Conservation (phyloP, 2,113 vertebrate species). For the Murina feae region DNA sequence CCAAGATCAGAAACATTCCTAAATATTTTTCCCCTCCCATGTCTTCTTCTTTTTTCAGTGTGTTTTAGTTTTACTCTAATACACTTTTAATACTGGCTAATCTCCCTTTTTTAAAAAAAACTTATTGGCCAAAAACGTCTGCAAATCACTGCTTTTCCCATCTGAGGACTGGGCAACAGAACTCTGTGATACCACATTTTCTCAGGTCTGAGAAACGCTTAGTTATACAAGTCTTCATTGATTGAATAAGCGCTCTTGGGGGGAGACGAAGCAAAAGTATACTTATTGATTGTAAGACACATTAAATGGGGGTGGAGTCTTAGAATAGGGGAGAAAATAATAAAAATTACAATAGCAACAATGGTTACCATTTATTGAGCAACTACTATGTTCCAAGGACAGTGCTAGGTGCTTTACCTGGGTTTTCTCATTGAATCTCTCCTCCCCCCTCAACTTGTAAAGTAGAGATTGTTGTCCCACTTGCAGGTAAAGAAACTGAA, state of each 20-base stretch:
- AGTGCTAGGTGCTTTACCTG: not conserved
- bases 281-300: not conserved
- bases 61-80: not conserved
- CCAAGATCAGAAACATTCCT: not conserved
- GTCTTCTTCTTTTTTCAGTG: not conserved
- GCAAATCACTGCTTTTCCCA: not conserved
- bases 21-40: not conserved
- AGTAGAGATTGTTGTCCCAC: not conserved
- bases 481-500: not conserved
- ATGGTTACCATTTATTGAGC: not conserved
- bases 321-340: not conserved
- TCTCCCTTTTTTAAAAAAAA: not conserved
- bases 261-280: not conserved
- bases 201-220: not conserved
- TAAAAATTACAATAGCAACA: not conserved
- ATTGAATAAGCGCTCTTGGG: slow-evolving; percentile 4
- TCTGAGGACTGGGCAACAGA: not conserved
- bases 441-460: not conserved
- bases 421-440: not conserved
- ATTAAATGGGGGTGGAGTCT: not conserved
- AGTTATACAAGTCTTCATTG: not conserved
- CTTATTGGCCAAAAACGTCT: not conserved
- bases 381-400: not conserved
- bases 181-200: not conserved
- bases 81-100: slow-evolving; percentile 12